Conservation (phyloP, 2,888 invertebrate species). For the Pollenia amentaria region DNA sequence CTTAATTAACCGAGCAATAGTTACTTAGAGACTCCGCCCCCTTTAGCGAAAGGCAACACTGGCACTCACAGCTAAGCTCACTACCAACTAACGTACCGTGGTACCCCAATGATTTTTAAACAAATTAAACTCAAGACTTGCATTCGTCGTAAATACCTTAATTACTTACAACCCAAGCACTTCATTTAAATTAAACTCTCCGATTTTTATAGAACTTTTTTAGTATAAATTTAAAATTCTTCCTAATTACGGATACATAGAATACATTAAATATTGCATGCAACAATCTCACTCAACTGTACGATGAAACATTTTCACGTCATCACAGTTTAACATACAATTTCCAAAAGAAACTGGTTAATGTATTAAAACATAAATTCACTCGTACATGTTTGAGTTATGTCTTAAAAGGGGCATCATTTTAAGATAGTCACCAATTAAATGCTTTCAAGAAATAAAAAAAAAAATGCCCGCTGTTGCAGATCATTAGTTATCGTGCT, state of each 20-base stretch:
- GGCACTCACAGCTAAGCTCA: too few relatives aligned
- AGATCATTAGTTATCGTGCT: conserved; percentile 64
- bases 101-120: background rate
- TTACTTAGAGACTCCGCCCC: too few relatives aligned
- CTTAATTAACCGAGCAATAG: too few relatives aligned
- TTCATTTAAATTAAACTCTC: conserved; percentile 44
- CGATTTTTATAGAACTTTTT: conserved; percentile 1
- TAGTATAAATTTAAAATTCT: background rate
- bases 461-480: conserved; percentile 44
- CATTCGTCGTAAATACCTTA: background rate
- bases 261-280: conserved; percentile 38
- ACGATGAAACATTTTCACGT: conserved; percentile 17
- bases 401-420: conserved; percentile 62
- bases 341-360: conserved; percentile 30
- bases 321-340: conserved; percentile 17
- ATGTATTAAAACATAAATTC: conserved; percentile 58
- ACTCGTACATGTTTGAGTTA: conserved; percentile 39
- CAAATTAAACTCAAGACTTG: background rate
- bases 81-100: too few relatives aligned
- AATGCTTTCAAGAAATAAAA: conserved; percentile 31
- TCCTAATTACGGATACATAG: background rate
- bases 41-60: too few relatives aligned
- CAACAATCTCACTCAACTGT: conserved; percentile 1
- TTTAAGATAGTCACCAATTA: conserved; percentile 66
- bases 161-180: conserved; percentile 28